Percentiles rank a stretch among this genome's conserved stretches.
These are phyloP conservation scores for Tribolium castaneum DNA, from an alignment of 1,140 invertebrate genomes.

Conservation along the genomic window DNA sequence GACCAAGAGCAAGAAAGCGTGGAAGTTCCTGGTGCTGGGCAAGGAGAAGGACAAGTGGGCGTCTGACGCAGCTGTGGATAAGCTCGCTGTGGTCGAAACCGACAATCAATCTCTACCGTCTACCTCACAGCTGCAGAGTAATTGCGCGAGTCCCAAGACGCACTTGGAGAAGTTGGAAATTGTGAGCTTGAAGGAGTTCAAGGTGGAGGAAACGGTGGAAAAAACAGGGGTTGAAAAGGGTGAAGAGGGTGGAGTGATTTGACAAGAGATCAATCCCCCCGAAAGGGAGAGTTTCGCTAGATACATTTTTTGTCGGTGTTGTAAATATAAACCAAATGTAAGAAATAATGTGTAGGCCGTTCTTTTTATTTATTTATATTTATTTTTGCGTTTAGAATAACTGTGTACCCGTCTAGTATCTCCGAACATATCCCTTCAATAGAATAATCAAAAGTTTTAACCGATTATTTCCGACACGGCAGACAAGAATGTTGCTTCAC, in stretches of 20 bases:
- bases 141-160: constrained; percentile 52
- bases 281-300: constrained; percentile 60
- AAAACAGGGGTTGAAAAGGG: constrained; percentile 28
- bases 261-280: constrained; percentile 60
- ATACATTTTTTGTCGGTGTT: constrained; percentile 63
- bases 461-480: constrained; percentile 6
- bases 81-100: constrained; percentile 41
- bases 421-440: constrained; percentile 13
- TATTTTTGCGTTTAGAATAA: constrained; percentile 46
- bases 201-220: constrained; percentile 44
- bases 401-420: constrained; percentile 17
- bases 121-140: constrained; percentile 59
- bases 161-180: constrained; percentile 23
- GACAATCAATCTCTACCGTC: constrained; percentile 60
- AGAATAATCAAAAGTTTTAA: background rate
- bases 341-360: constrained; percentile 60
- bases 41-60: constrained; percentile 58
- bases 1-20: constrained; percentile 58
- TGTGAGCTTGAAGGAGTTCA: constrained; percentile 41
- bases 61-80: constrained; percentile 58
- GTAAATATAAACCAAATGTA: constrained; percentile 61
- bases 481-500: constrained; percentile 15
- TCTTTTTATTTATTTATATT: constrained; percentile 50
- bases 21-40: constrained; percentile 59
- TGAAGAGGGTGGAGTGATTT: constrained; percentile 51